Conservation (phyloP, 2,113 vertebrate species). For the Rhinolophus sinicus region DNA sequence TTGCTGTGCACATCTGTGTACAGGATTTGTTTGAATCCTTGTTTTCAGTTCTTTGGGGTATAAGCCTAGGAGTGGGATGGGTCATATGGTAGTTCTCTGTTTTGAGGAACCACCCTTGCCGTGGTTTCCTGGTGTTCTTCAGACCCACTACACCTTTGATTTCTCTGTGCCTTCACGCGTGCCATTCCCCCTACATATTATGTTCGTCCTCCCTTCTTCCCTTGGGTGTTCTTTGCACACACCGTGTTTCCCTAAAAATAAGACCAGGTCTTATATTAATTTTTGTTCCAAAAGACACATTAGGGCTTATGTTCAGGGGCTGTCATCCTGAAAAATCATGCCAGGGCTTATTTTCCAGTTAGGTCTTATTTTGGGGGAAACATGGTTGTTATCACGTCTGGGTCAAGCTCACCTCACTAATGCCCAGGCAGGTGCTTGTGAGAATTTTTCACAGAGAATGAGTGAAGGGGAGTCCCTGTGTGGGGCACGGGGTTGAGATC, state of each 20-base stretch:
- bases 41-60: neutral
- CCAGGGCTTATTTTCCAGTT: no score
- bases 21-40: neutral
- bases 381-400: neutral
- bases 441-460: neutral
- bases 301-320: no score
- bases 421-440: neutral
- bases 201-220: neutral
- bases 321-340: no score
- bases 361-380: no score
- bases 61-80: neutral
- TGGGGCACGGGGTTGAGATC: accelerated
- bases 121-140: neutral
- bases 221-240: neutral
- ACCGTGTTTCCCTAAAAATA: no score
- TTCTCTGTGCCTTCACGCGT: neutral
- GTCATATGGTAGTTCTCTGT: accelerated
- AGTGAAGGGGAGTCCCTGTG: neutral
- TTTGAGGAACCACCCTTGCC: neutral
- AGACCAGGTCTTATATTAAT: no score
- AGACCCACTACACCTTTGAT: no score
- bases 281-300: no score
- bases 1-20: no score
- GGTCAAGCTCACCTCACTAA: neutral
- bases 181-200: neutral